These are phyloP conservation scores for Heliopora coerulea DNA, from an alignment of 92 coral and sea anemone genomes.

Conservation along the genomic window DNA sequence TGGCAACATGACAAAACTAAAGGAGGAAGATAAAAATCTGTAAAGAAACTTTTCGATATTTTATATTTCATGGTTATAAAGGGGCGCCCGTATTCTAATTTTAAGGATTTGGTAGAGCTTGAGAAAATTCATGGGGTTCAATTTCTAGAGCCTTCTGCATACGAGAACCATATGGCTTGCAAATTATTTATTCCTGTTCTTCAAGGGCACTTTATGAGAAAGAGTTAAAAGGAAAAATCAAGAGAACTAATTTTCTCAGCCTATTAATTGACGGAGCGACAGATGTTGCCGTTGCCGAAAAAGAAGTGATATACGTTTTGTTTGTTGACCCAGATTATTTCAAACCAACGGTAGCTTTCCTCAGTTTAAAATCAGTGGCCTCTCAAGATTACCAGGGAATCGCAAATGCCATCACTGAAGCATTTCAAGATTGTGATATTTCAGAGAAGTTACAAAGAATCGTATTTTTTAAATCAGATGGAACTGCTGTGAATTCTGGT, in stretches of 20 bases:
- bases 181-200: constrained; percentile 55
- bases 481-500: constrained; percentile 62
- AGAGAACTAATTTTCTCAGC: too few relatives aligned
- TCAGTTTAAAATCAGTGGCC: constrained; percentile 50
- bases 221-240: too few relatives aligned
- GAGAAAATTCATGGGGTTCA: constrained; percentile 47
- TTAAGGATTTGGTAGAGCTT: constrained; percentile 40
- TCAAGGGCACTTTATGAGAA: too few relatives aligned
- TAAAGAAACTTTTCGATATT: constrained; percentile 57
- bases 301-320: constrained; percentile 57
- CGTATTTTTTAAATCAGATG: constrained; percentile 66
- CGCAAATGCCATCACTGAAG: constrained; percentile 54
- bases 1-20: constrained; percentile 50
- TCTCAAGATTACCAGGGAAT: constrained; percentile 61
- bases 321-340: constrained; percentile 54
- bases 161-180: too few relatives aligned
- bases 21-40: constrained; percentile 49
- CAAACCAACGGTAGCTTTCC: constrained; percentile 40
- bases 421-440: constrained; percentile 48
- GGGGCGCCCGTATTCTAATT: constrained; percentile 53
- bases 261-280: too few relatives aligned
- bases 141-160: too few relatives aligned
- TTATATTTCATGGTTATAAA: constrained; percentile 56
- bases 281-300: constrained; percentile 45
- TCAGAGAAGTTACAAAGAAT: too few relatives aligned